Evolutionary conservation across 2,888 invertebrate genomes (phyloP).

Genomic region (Heliconius hortense): DNA sequence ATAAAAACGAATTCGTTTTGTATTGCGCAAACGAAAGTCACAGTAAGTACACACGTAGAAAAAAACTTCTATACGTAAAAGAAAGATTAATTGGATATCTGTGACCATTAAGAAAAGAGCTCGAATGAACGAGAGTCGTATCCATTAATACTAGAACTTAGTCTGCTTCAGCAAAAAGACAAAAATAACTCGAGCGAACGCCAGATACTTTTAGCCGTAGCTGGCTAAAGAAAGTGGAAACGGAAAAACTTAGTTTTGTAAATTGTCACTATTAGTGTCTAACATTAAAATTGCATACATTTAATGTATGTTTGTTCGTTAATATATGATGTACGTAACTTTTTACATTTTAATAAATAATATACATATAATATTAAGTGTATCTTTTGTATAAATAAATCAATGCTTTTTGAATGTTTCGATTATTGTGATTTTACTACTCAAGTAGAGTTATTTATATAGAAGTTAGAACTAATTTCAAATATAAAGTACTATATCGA

Average conservation of each 20-base stretch:
- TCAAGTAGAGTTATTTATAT: neutral
- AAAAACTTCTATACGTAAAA: conserved; percentile 24
- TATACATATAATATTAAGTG: too few relatives aligned
- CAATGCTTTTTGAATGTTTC: neutral
- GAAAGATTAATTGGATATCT: conserved; percentile 31
- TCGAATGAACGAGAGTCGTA: conserved; percentile 12
- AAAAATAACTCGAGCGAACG: conserved; percentile 20
- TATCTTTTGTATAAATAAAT: neutral
- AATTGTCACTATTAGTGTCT: conserved; percentile 17
- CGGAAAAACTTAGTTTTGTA: conserved; percentile 15
- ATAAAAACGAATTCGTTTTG: neutral
- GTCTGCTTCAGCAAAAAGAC: conserved; percentile 20
- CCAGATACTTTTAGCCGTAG: conserved; percentile 9
- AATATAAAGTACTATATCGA: neutral
- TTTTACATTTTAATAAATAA: too few relatives aligned
- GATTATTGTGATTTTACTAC: neutral
- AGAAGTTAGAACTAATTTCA: neutral
- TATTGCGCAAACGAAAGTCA: conserved; percentile 15
- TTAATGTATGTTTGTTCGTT: neutral
- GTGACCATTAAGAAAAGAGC: conserved; percentile 27
- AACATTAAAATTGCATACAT: conserved; percentile 9
- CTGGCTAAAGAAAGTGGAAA: conserved; percentile 6
- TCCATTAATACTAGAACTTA: conserved; percentile 25
- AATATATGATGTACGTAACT: neutral
- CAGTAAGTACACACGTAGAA: conserved; percentile 11